phyloP scores from a whole-genome alignment of 2,888 invertebrate genomes.

The Drosophila anomelani region DNA sequence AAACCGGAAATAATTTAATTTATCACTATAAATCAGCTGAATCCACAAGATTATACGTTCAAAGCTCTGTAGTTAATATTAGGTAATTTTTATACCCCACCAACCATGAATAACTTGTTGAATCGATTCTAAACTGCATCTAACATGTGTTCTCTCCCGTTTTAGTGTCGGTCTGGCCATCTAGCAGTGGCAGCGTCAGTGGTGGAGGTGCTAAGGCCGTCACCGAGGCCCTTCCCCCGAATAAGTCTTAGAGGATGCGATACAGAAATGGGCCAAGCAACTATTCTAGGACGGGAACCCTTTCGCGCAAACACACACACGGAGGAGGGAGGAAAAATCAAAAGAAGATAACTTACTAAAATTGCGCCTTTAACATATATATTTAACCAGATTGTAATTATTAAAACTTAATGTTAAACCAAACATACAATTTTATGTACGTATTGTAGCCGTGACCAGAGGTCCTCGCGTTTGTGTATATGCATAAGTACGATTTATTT shows the following conservation, averaged over 20 bases:
- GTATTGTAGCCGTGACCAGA: constrained; percentile 34
- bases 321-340: constrained; percentile 20
- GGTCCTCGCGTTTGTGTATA: constrained; percentile 25
- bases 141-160: constrained; percentile 23
- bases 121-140: constrained; percentile 2
- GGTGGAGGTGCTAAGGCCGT: constrained; percentile 49
- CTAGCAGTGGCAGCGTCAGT: constrained; percentile 72
- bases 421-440: constrained; percentile 42
- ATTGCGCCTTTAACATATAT: constrained; percentile 33
- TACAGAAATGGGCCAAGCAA: constrained; percentile 29
- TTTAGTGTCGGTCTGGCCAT: constrained; percentile 80
- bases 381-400: constrained; percentile 50
- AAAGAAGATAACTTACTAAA: constrained; percentile 30
- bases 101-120: constrained; percentile 5
- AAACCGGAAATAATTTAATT: background rate
- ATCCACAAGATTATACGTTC: background rate
- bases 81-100: too few species aligned
- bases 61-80: too few species aligned
- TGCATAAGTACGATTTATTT: constrained; percentile 28
- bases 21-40: background rate
- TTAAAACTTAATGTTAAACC: constrained; percentile 50
- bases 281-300: constrained; percentile 26
- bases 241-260: constrained; percentile 16
- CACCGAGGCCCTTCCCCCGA: constrained; percentile 19
- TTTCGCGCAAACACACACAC: constrained; percentile 28